Conservation (phyloP, 2,113 vertebrate species). For the Ciconia boyciana region DNA sequence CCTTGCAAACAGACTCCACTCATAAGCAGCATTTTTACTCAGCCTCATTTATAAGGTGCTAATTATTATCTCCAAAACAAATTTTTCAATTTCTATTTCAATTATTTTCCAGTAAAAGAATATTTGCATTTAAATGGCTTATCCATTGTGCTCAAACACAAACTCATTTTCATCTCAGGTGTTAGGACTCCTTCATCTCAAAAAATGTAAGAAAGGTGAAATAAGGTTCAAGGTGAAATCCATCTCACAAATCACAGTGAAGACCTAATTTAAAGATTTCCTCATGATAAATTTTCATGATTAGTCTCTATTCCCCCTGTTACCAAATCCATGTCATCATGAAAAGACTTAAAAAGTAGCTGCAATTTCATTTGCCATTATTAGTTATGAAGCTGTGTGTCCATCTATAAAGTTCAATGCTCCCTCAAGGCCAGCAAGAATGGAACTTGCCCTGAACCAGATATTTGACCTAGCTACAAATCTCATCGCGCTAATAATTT, state of each 20-base stretch:
- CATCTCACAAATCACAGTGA: neutral
- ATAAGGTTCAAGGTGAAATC: constrained; percentile 16
- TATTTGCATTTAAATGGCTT: constrained; percentile 45
- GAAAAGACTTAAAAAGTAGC: neutral
- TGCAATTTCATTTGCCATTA: neutral
- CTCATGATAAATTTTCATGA: constrained; percentile 14
- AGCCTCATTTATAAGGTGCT: neutral
- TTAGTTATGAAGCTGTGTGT: neutral
- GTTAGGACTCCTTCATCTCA: neutral
- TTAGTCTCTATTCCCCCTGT: neutral
- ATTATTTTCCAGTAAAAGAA: constrained; percentile 11
- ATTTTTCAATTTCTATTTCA: neutral
- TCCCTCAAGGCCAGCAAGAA: neutral
- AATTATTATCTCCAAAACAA: constrained; percentile 14
- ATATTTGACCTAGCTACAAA: neutral
- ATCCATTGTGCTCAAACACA: neutral
- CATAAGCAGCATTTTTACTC: neutral
- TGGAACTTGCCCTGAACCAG: neutral
- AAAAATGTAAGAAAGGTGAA: neutral
- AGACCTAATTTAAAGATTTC: constrained; percentile 10
- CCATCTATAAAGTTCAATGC: neutral
- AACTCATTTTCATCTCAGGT: constrained; percentile 15
- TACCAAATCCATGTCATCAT: neutral
- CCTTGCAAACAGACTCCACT: neutral
- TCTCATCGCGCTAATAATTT: neutral